Evolutionary conservation across 2,113 vertebrate species (phyloP), one percentile per base, ranked within the genome.

Genomic region (Cyrtonyx montezumae): DNA sequence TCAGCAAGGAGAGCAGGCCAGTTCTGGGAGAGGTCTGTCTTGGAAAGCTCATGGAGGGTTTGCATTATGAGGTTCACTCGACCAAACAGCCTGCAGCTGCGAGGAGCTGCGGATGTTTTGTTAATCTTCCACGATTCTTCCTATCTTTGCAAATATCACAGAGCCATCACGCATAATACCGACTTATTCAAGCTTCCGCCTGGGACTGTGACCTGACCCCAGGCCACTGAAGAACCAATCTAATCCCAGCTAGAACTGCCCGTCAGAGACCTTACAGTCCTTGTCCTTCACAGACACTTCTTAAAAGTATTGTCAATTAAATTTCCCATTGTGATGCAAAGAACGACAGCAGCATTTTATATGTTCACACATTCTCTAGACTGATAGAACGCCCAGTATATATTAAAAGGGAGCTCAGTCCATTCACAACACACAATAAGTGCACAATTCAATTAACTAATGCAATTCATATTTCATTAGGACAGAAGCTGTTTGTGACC

Each of bases 401-500:
- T 70, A 63, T 82, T 76, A 66, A 34, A 84, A 95, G 79, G 37
- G 71, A 6, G 48, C 75, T 96, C 80, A 94, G 93, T 88, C 56
- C 94, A 88, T 92, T 94, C 79, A 94, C 76, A 86, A 84, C 56
- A 66, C 51, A 81, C 67, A 95, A 48, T 92, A 83, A 95, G 49
- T 53, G 87, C 66, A 81, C 80, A 87, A 94, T 94, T 94, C 94
- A 97, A 95, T 97, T 94, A 96, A 96, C 80, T 89, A 97, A 96
- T 93, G 92, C 81, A 84, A 96, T 96, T 97, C 93, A 90, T 94
- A 94, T 97, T 97, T 97, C 96, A 94, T 93, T 92, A 95, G 91
- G 84, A 96, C 94, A 96, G 96, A 97, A 95, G 93, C 96, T 92
- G 92, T 84, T 97, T 97, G 94, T 96, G 96, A 97, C 92, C 97